A percentile compares a stretch with the other conserved stretches of the same genome.
Conservation (phyloP, 2,888 invertebrate species). For the Drosophila neonasuta region DNA sequence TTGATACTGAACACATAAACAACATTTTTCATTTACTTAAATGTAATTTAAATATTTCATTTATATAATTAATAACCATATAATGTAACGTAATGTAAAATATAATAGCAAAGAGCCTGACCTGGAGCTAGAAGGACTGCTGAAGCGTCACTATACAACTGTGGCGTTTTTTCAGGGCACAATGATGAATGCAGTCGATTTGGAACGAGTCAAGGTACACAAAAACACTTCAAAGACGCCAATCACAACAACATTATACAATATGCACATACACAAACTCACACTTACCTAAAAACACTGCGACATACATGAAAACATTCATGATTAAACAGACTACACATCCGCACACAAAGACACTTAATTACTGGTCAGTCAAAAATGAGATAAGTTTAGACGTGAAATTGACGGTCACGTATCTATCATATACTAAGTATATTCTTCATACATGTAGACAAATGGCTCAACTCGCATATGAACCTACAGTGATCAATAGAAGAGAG, state of each 20-base stretch:
- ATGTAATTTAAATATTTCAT: slow-evolving; percentile 26
- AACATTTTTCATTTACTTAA: slow-evolving; percentile 13
- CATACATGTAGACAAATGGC: slow-evolving; percentile 20
- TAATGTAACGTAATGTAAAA: slow-evolving; percentile 62
- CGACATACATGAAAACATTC: slow-evolving; percentile 15
- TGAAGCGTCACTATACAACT: slow-evolving; percentile 99
- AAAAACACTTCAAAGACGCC: slow-evolving; percentile 58
- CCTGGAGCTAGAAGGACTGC: slow-evolving; percentile 99
- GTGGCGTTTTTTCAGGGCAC: slow-evolving; percentile 99
- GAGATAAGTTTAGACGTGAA: slow-evolving; percentile 3
- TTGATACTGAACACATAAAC: slow-evolving; percentile 29
- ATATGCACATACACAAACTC: slow-evolving; percentile 22
- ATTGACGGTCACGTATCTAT: slow-evolving; percentile 17
- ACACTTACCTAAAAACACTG: slow-evolving; percentile 21
- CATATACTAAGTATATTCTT: slow-evolving; percentile 29
- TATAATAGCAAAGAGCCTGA: slow-evolving; percentile 98
- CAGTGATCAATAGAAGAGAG: slow-evolving; percentile 14
- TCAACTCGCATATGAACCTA: slow-evolving; percentile 10
- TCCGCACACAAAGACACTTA: slow-evolving; percentile 41
- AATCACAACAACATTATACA: slow-evolving; percentile 23
- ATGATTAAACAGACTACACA: slow-evolving; percentile 28
- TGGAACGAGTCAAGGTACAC: slow-evolving; percentile 99
- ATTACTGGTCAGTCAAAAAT: slow-evolving; percentile 29
- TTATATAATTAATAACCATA: slow-evolving; percentile 35
- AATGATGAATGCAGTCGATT: slow-evolving; percentile 99